Percentiles rank a stretch among this genome's conserved stretches.
Conservation (phyloP, 2,888 invertebrate species). For the Strigamia maritima region DNA sequence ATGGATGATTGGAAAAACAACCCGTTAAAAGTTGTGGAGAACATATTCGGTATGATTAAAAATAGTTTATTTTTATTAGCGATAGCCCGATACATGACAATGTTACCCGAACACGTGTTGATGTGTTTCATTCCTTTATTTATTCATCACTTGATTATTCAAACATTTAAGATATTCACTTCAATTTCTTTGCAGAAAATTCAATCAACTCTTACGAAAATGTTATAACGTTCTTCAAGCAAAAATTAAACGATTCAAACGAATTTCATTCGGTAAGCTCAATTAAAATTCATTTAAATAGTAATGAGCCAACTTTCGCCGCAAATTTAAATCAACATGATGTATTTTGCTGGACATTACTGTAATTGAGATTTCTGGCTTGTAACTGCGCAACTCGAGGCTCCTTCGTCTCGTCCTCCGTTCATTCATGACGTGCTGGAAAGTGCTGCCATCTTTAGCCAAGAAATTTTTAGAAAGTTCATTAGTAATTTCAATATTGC, state of each 20-base stretch:
- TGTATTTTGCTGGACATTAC: no score
- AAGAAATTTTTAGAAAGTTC: background rate
- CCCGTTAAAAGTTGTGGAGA: background rate
- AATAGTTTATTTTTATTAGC: background rate
- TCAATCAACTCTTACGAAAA: background rate
- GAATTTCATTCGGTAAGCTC: background rate
- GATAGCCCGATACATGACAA: background rate
- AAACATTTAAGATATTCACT: background rate
- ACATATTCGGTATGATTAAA: constrained; percentile 10
- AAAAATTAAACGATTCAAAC: background rate
- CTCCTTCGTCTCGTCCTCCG: no score
- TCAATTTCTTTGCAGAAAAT: background rate
- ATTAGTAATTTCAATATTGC: background rate
- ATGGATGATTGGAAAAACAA: background rate
- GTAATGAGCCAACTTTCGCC: no score
- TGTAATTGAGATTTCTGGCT: no score
- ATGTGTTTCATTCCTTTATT: background rate
- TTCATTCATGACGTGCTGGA: background rate
- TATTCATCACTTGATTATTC: background rate
- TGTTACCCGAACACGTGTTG: background rate
- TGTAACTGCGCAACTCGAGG: background rate
- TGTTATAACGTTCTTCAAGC: background rate
- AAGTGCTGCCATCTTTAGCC: background rate
- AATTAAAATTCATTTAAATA: background rate
- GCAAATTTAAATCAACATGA: no score